Evolutionary conservation across 2,888 invertebrate species (phyloP).

Genomic region (Eupithecia pulchellata): DNA sequence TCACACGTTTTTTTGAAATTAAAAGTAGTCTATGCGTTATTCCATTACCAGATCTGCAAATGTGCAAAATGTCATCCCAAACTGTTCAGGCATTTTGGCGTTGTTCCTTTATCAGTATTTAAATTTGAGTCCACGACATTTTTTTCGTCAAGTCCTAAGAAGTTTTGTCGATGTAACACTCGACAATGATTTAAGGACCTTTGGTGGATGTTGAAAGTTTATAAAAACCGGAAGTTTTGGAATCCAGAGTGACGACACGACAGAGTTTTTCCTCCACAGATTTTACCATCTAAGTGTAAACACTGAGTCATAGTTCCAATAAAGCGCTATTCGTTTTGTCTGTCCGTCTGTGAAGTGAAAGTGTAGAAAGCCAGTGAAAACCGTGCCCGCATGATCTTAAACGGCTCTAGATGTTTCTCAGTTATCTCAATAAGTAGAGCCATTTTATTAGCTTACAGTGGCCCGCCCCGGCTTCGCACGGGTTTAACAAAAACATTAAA

Average conservation of each 20-base stretch:
- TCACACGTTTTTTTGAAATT: too few species aligned
- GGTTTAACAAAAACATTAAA: too few species aligned
- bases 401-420: slow-evolving; percentile 42
- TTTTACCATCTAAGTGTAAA: slow-evolving; percentile 42
- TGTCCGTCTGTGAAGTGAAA: slow-evolving; percentile 69
- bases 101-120: too few species aligned
- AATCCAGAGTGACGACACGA: neutral
- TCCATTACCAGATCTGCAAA: too few species aligned
- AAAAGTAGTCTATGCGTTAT: too few species aligned
- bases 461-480: too few species aligned
- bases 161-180: too few species aligned
- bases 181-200: too few species aligned
- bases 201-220: neutral
- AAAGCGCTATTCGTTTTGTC: slow-evolving; percentile 64
- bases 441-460: neutral
- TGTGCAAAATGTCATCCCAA: too few species aligned
- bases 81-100: too few species aligned
- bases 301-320: slow-evolving; percentile 62
- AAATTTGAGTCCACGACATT: too few species aligned
- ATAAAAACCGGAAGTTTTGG: neutral
- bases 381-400: slow-evolving; percentile 54
- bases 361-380: slow-evolving; percentile 72
- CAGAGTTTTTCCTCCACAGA: neutral
- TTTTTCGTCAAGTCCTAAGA: too few species aligned
- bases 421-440: neutral